Evolutionary conservation across 2,888 invertebrate genomes (phyloP), one percentile per base, ranked within the genome.

Genomic region (Noctua pronuba): DNA sequence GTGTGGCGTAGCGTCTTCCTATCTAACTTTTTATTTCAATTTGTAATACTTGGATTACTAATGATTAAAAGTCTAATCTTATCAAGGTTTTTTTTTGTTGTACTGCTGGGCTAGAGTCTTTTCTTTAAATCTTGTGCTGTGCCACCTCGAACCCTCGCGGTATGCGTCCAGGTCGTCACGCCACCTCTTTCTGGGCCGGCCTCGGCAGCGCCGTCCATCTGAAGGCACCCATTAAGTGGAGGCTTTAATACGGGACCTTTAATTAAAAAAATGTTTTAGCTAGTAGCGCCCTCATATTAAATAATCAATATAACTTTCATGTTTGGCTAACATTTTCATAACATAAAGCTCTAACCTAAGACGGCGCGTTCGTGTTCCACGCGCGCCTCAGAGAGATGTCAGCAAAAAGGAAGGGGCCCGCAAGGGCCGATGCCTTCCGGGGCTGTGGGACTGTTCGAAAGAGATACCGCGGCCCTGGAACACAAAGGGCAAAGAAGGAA

Each of bases 21-120:
- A 41, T 38, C 21, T 67, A 55, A 80, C 55, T 7, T 13, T 58
- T 68, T 28, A 24, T 24, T 71, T 41, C 2, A 55, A 41, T 71
- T 52, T 18, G 31, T n/a, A 13, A 4, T 11, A 41, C 18, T 73
- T 0, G 11, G 24, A 49, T 49, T 28, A 3, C 24, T 4, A 24
- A 11, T 49, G 24, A 38, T 28, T 21, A 68, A 16, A 5, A 49
- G 28, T 68, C 16, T 38, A 38, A 46, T 38, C 1, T 31, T 44
- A 7, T n/a, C 1, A n/a, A 44, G 1, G 24, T 24, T 35, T 52
- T 52, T 3, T 24, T 52, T n/a, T 49, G 49, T 7, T 11, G 24
- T 24, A 24, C 49, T 49, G 21, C 21, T 52, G 24, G 8, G 10
- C 10, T n/a, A 24, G 10, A 52, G 24, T n/a, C n/a, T n/a, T 55